Evolutionary conservation across 1,140 invertebrate species (phyloP), one percentile per base, ranked within the genome.

Genomic region (Papilio glaucus): DNA sequence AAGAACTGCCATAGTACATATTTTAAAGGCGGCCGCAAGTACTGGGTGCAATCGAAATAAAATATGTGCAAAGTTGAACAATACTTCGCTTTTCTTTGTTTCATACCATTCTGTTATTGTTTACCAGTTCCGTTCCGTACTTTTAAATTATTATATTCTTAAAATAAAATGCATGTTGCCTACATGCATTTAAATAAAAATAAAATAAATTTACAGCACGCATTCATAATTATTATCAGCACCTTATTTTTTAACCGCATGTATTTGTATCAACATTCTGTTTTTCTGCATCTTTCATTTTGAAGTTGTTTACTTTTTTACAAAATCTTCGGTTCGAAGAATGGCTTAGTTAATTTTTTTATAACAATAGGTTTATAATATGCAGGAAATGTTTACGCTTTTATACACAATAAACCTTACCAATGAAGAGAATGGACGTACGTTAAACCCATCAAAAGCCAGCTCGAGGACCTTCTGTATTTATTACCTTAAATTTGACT

Each of bases 51-150:
- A 18, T 41, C 37, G 37, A 24, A 65, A 65, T 65, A 41, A 65
- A 38, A 65, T 65, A 65, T 65, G 62, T 38, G 62, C 62, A 65
- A 65, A 65, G 62, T 65, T 65, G 8, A 37, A 65, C 33, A 38
- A 18, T 18, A 65, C 33, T 65, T 39, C 37, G 37, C 37, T 29
- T 15, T 39, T 33, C 60, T 61, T 61, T 33, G 62, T 65, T 65
- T 39, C 33, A 41, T 39, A 41, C 7, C 37, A 39, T 37, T 62
- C 37, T 29, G 26, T 62, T 37, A 61, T 29, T 61, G 60, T 37
- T 37, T 45, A 57, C 49, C 12, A n/a, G n/a, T n/a, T n/a, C n/a
- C n/a, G n/a, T n/a, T n/a, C n/a, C 9, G 4, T 12, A 24, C 9
- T 57, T 57, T 57, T 57, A 57, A 57, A 57, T 57, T 57, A 57